A percentile compares a stretch with the other conserved stretches of the same genome.
These are phyloP conservation scores for Calidris pygmaea DNA, from an alignment of 2,113 vertebrate species.

Conservation along the genomic window DNA sequence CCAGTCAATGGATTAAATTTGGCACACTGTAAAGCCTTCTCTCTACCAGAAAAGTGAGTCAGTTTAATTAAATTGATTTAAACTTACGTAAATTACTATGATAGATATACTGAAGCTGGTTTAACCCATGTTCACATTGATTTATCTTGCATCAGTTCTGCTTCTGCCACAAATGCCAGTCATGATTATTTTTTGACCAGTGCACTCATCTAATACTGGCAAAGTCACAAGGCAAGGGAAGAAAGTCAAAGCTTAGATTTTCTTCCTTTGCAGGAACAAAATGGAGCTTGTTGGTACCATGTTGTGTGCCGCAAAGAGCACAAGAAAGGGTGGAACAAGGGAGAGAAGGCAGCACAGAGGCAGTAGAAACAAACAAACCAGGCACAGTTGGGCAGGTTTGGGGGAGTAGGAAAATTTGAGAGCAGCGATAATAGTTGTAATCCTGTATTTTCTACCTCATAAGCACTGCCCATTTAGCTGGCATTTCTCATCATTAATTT, in stretches of 20 bases:
- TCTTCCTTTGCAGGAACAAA: not conserved
- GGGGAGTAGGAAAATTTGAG: not conserved
- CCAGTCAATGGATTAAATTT: not conserved
- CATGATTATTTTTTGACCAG: not conserved
- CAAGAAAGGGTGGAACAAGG: not conserved
- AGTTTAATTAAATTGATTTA: conserved; percentile 44
- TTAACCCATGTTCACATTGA: not conserved
- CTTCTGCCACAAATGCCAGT: not conserved
- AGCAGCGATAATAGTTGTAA: not conserved
- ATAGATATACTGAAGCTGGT: conserved; percentile 9
- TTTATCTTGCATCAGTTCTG: not conserved
- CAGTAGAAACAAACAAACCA: not conserved
- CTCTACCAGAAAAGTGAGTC: conserved; percentile 3
- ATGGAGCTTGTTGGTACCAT: not conserved
- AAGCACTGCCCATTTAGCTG: not conserved
- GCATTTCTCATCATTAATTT: not conserved
- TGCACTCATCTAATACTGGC: not conserved
- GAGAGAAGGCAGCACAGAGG: not conserved
- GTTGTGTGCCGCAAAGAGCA: not conserved
- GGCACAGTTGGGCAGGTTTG: accelerated
- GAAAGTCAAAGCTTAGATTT: not conserved
- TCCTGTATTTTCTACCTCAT: not conserved
- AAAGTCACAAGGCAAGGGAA: not conserved
- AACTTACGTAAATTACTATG: not conserved
- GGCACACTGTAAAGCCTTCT: not conserved